These are phyloP conservation scores for Pogonomyrmex californicus DNA, from an alignment of 1,140 invertebrate species.

Conservation along the genomic window DNA sequence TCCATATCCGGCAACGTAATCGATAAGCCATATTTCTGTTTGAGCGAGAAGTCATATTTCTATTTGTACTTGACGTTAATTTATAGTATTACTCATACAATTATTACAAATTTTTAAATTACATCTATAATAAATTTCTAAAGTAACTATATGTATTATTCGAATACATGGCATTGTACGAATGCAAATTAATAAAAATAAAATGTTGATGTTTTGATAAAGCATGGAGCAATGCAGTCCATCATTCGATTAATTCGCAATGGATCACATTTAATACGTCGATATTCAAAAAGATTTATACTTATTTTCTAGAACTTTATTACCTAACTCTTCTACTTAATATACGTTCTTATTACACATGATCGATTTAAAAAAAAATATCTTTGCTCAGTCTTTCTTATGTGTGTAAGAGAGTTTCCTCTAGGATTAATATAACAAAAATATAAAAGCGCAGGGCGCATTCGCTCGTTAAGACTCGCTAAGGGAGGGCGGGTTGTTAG, in stretches of 20 bases:
- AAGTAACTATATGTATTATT: neutral
- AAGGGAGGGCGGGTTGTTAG: conserved; percentile 25
- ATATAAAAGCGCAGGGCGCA: conserved; percentile 11
- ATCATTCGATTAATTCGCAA: neutral
- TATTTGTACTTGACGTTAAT: neutral
- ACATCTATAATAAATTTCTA: neutral
- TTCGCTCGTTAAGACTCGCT: conserved; percentile 21
- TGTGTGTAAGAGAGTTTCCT: neutral
- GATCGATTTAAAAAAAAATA: conserved; percentile 14
- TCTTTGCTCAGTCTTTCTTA: neutral
- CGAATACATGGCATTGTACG: too few species aligned
- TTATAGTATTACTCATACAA: neutral
- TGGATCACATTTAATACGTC: neutral
- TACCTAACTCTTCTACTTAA: neutral
- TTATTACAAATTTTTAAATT: neutral
- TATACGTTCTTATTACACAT: neutral
- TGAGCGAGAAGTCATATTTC: neutral
- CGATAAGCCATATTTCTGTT: neutral
- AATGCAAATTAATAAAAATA: neutral
- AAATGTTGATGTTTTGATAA: neutral
- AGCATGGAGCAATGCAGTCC: neutral
- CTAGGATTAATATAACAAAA: conserved; percentile 33
- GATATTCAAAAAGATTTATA: neutral
- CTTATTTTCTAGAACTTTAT: neutral
- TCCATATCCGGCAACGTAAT: neutral